phyloP scores from a whole-genome alignment of 2,113 vertebrate genomes.

The Gracilinanus agilis region DNA sequence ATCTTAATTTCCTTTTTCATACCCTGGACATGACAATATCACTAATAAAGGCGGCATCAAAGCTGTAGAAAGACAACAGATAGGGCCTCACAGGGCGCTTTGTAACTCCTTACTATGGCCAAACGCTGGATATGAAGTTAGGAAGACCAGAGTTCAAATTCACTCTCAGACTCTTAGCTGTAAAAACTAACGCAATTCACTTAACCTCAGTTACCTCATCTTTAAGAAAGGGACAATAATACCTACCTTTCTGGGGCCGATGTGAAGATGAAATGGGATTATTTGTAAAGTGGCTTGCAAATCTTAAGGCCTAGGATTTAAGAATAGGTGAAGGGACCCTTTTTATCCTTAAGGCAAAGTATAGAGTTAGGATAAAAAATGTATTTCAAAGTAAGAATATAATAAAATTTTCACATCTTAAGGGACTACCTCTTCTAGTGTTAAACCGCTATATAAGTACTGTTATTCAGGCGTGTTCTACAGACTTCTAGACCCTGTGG shows the following conservation, averaged over 20 bases:
- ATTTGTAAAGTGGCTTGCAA: neutral
- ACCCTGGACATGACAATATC: neutral
- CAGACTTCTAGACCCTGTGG: too few species aligned
- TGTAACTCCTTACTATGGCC: neutral
- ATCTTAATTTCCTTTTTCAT: too few species aligned
- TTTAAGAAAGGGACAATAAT: neutral
- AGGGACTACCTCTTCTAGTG: neutral
- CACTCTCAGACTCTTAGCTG: neutral
- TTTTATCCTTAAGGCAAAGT: neutral
- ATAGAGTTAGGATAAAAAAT: neutral
- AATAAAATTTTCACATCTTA: neutral
- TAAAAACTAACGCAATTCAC: too few species aligned
- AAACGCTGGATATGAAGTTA: neutral
- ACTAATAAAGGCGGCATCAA: neutral
- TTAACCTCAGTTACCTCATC: neutral
- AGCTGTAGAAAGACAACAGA: neutral
- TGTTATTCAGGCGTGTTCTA: too few species aligned
- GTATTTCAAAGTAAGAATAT: neutral
- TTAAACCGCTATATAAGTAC: neutral
- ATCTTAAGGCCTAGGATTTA: neutral
- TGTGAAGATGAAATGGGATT: neutral
- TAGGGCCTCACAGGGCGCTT: neutral
- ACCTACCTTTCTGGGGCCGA: neutral
- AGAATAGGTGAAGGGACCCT: neutral
- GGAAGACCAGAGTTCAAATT: neutral